Evolutionary conservation across 2,888 invertebrate genomes (phyloP).

Genomic region (Candidula unifasciata): DNA sequence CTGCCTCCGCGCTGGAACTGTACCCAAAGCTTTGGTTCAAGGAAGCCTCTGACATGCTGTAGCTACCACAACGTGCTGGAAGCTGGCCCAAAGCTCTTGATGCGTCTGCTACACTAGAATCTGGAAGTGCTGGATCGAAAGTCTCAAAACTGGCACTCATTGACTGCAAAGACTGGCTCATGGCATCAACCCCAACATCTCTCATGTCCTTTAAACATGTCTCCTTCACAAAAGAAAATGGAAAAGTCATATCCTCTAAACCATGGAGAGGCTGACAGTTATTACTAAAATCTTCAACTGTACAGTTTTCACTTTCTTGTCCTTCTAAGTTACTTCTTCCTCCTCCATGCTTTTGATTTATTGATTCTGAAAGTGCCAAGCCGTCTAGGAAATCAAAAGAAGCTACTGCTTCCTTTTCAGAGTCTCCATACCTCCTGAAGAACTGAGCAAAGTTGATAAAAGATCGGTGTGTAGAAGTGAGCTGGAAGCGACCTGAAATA

Average conservation of each 20-base stretch:
- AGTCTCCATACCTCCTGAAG: conserved; percentile 64
- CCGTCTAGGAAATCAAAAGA: conserved; percentile 70
- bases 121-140: conserved; percentile 25
- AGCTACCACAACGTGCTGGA: background rate
- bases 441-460: conserved; percentile 62
- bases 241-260: background rate
- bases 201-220: conserved; percentile 22
- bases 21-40: background rate
- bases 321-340: background rate
- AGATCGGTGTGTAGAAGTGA: conserved; percentile 39
- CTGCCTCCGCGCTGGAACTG: background rate
- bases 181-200: conserved; percentile 39
- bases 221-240: background rate
- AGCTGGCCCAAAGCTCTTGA: background rate
- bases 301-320: background rate
- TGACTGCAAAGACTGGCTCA: conserved; percentile 38
- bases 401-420: conserved; percentile 68
- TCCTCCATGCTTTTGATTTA: conserved; percentile 1
- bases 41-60: conserved; percentile 13
- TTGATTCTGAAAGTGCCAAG: conserved; percentile 58
- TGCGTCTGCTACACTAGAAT: background rate
- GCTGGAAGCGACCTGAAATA: conserved; percentile 32
- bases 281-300: background rate
- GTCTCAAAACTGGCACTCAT: conserved; percentile 42
- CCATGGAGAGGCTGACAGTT: too few relatives aligned